These are phyloP conservation scores for Hydroisotoma schaefferi DNA, from an alignment of 2,888 invertebrate genomes.

Conservation along the genomic window DNA sequence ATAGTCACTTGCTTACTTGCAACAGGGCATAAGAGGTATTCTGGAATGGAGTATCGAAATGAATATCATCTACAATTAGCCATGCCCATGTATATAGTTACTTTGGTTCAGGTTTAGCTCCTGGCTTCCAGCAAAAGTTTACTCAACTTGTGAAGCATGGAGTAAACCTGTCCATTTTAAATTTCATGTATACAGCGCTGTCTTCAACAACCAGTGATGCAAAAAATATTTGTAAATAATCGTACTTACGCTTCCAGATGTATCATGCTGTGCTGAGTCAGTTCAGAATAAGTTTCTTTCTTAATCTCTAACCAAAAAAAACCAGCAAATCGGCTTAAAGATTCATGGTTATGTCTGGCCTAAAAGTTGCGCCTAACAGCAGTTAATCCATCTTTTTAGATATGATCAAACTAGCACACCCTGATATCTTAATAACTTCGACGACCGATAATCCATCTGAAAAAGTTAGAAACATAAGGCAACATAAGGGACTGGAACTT, in stretches of 20 bases:
- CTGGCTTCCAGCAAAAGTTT: too few species aligned
- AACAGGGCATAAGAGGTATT: too few species aligned
- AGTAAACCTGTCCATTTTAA: neutral
- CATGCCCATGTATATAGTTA: neutral
- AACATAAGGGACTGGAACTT: too few species aligned
- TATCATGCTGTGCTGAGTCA: too few species aligned
- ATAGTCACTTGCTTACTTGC: neutral
- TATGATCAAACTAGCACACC: too few species aligned
- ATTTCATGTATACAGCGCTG: neutral
- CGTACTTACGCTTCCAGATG: neutral
- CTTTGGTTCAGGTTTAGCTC: too few species aligned
- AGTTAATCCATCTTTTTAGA: too few species aligned
- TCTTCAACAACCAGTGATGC: neutral
- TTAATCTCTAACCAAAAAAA: too few species aligned
- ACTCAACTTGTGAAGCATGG: neutral
- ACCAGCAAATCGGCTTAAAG: neutral
- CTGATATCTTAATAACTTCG: too few species aligned
- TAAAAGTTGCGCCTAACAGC: too few species aligned
- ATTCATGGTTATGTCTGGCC: neutral
- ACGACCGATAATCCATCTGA: too few species aligned
- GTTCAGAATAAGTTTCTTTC: neutral
- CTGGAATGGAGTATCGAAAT: constrained; percentile 1
- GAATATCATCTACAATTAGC: constrained; percentile 1
- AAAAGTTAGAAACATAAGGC: too few species aligned
- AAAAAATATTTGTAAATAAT: constrained; percentile 6